Evolutionary conservation across 2,797 vertebrate species (phyloP).

Genomic region (Cichlasoma orientale): DNA sequence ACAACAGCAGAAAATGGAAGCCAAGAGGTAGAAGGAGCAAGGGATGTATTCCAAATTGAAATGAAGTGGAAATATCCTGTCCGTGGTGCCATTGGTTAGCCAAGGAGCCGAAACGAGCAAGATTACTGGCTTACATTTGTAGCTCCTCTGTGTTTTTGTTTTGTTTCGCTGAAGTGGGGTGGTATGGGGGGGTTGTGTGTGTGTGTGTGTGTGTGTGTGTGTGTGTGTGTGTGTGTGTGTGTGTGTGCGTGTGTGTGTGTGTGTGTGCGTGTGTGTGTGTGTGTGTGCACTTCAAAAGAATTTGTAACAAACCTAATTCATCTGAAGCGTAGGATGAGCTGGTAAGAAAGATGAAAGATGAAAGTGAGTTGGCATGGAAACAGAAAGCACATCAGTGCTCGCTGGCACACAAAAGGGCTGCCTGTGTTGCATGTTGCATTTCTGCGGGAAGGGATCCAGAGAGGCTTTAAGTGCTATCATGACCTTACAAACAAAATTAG

Average conservation of each 20-base stretch:
- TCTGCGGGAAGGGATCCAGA: slow-evolving; percentile 78
- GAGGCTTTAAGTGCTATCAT: slow-evolving; percentile 83
- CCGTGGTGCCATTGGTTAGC: slow-evolving; percentile 78
- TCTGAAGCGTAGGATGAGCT: slow-evolving; percentile 89
- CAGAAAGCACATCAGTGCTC: slow-evolving; percentile 86
- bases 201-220: slow-evolving; percentile 70
- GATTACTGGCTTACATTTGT: slow-evolving; percentile 84
- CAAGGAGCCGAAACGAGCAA: slow-evolving; percentile 77
- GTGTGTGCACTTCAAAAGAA: slow-evolving; percentile 87
- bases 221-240: background rate
- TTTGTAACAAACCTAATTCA: slow-evolving; percentile 91
- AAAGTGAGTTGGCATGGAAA: slow-evolving; percentile 90
- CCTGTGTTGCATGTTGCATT: slow-evolving; percentile 79
- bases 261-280: background rate
- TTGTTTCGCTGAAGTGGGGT: slow-evolving; percentile 85
- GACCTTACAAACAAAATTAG: slow-evolving; percentile 85
- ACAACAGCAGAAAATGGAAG: slow-evolving; percentile 76
- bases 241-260: slow-evolving; percentile 69
- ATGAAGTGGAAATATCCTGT: slow-evolving; percentile 82
- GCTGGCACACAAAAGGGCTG: slow-evolving; percentile 84
- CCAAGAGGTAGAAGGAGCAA: slow-evolving; percentile 76
- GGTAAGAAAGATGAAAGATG: slow-evolving; percentile 90
- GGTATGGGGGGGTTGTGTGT: slow-evolving; percentile 43
- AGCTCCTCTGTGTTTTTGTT: slow-evolving; percentile 81
- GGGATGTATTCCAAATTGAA: slow-evolving; percentile 80